Base-by-base conservation (phyloP, 2,797 vertebrate genomes). In the Atherinosoma microstoma region DNA sequence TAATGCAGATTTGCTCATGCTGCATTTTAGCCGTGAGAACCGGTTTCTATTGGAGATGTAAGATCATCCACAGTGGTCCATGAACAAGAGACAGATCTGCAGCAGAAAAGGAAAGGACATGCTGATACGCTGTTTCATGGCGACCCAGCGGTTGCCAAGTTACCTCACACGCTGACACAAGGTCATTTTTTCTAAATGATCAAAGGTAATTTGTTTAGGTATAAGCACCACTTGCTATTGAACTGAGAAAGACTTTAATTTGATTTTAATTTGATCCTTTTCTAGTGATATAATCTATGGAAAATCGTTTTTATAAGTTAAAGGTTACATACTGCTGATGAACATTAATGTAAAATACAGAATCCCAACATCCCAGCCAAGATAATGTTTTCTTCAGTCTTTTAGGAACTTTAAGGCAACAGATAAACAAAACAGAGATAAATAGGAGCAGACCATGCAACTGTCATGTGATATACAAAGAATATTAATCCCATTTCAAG, bases 1-100 rank as follows among this genome's bases (percentile, higher is more conserved):
- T 72, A 72, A 77, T 73, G 60, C 20, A 53, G 45, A 67, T 30
- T 49, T 32, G 35, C 53, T 67, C 42, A 45, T 30, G 29, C 32
- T 29, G 34, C 29, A 67, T 49, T 59, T 51, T 63, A 63, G 27
- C 40, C 15, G 27, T 30, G 49, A 42, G 27, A 45, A 34, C 56
- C 16, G 18, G 42, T 63, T 63, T 63, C 59, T 45, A 16, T 38
- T 47, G 38, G 65, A 58, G 38, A 58, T 58, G 54, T 34, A 32
- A 58, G 30, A 58, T 12, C 22, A 12, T 53, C 1, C 20, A 10
- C 29, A 34, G 57, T 22, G 3, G 54, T 58, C 40, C 29, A 24
- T 45, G 5, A 0, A 57, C 36, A 32, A 6, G 36, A 24, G 54
- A 18, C 3, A 57, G 36, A 67, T 16, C 54, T 40, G 45, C 57